Base-by-base conservation (phyloP, 2,888 invertebrate genomes). In the Eurois occulta region DNA sequence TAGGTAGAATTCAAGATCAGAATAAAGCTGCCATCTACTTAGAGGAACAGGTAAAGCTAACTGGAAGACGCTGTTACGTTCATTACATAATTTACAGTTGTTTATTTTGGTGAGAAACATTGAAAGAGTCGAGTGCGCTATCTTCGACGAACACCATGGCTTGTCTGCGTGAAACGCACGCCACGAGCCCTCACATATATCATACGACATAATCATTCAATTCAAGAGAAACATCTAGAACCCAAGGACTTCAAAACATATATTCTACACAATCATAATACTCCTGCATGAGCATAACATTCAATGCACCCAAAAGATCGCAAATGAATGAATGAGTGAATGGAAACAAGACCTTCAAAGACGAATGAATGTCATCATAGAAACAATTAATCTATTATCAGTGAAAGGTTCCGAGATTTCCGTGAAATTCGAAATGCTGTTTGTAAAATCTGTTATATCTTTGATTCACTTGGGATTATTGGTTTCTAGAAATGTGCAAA, bases 301-400 rank as follows among this genome's bases (percentile, higher is more conserved):
- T 38, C 32, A 62, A 43, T 58, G 24, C n/a, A 38, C 18, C 66
- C 70, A 46, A 67, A 71, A 66, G n/a, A 41, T 24, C 21, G 2
- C n/a, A 60, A 66, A 67, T 77, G 8, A 77, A 70, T 60, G 66
- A 80, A 60, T 66, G 66, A 7, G 1, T 43, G 69, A 83, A 83
- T 48, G 77, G 21, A 76, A 68, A 41, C 46, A 6, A 66, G 52
- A 24, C 46, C 10, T 66, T 77, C 70, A 70, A 77, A 81, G 52
- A 46, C 10, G 41, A 68, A 48, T 75, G 46, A 58, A 68, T 75
- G 68, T 18, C 18, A 55, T 28, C n/a, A 35, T 41, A 35, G 60
- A 66, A 55, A 55, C 35, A 38, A 38, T 48, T 55, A 46, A 13
- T 18, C n/a, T 24, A n/a, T 7, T 28, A 32, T 21, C 38, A n/a